These are phyloP conservation scores for Sebastes iracundus DNA, from an alignment of 2,797 vertebrate genomes.

Conservation along the genomic window DNA sequence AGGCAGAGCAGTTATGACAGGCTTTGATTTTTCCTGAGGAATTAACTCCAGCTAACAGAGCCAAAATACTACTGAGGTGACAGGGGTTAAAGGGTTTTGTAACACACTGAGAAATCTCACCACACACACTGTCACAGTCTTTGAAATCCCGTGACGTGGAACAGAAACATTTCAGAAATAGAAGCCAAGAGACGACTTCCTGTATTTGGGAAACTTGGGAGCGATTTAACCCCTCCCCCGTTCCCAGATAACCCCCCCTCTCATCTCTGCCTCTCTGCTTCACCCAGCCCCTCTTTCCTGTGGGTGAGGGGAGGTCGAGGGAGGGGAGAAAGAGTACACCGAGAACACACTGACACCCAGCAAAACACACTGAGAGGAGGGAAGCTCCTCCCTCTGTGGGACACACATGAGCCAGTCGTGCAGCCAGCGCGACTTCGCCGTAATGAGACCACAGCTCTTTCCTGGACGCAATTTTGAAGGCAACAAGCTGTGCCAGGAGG, in stretches of 20 bases:
- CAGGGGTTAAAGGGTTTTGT: not conserved
- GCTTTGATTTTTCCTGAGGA: not conserved
- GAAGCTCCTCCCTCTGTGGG: conserved; percentile 25
- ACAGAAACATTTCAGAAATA: conserved; percentile 29
- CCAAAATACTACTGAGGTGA: not conserved
- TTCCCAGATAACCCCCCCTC: not conserved
- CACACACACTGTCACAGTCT: not conserved
- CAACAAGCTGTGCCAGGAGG: conserved; percentile 20
- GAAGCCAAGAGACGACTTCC: conserved; percentile 53
- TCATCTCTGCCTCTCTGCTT: not conserved
- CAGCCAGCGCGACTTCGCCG: conserved; percentile 9
- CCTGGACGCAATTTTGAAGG: conserved; percentile 34
- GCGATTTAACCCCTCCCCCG: conserved; percentile 36
- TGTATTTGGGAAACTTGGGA: conserved; percentile 62
- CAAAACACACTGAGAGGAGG: conserved; percentile 36
- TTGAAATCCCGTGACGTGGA: conserved; percentile 35
- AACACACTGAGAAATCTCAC: conserved; percentile 2
- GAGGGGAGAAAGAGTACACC: conserved; percentile 42
- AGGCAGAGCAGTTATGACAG: not conserved
- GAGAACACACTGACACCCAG: conserved; percentile 34
- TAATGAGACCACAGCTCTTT: conserved; percentile 60
- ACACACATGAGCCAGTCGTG: conserved; percentile 13
- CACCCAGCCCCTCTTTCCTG: conserved; percentile 64
- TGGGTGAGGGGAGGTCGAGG: conserved; percentile 63
- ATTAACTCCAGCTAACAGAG: not conserved